phyloP scores from a whole-genome alignment of 2,113 vertebrate genomes.

The Phyllopteryx taeniolatus region DNA sequence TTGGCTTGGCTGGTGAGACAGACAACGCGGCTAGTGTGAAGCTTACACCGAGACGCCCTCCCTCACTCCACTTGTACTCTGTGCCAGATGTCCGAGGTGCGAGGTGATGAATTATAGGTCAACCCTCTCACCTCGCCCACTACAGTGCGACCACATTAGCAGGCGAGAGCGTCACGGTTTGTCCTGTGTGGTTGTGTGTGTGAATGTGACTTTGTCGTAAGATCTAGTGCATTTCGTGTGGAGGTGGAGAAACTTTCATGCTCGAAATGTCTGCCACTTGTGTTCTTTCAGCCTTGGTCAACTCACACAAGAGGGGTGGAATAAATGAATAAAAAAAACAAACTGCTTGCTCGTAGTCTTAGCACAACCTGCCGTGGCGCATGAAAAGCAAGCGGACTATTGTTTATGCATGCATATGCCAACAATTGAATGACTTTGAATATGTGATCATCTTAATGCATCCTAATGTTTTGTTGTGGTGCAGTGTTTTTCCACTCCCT shows the following conservation, averaged over 20 bases:
- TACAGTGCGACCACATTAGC: constrained; percentile 50
- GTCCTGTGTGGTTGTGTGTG: constrained; percentile 19
- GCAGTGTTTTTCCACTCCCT: constrained; percentile 10
- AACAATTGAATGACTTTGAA: constrained; percentile 31
- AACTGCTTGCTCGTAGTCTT: constrained; percentile 9
- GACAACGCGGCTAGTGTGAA: constrained; percentile 43
- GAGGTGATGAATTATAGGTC: constrained; percentile 68
- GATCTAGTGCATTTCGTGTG: constrained; percentile 21
- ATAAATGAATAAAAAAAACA: neutral
- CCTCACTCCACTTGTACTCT: constrained; percentile 45
- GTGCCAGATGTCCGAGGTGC: constrained; percentile 62
- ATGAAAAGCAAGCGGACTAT: constrained; percentile 36
- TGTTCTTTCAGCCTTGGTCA: neutral
- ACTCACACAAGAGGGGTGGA: neutral
- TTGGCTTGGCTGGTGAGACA: constrained; percentile 58
- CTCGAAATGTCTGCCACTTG: constrained; percentile 18
- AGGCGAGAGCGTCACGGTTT: constrained; percentile 47
- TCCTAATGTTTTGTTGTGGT: constrained; percentile 16
- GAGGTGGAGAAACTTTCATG: constrained; percentile 28
- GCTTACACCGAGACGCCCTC: constrained; percentile 47
- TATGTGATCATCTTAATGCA: constrained; percentile 24
- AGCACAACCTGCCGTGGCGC: constrained; percentile 13
- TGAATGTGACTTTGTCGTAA: constrained; percentile 34
- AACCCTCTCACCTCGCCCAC: constrained; percentile 36
- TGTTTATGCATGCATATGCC: constrained; percentile 39